Percentiles rank a stretch among this genome's conserved stretches.
Conservation (phyloP, 2,797 vertebrate species). For the Lophius americanus region DNA sequence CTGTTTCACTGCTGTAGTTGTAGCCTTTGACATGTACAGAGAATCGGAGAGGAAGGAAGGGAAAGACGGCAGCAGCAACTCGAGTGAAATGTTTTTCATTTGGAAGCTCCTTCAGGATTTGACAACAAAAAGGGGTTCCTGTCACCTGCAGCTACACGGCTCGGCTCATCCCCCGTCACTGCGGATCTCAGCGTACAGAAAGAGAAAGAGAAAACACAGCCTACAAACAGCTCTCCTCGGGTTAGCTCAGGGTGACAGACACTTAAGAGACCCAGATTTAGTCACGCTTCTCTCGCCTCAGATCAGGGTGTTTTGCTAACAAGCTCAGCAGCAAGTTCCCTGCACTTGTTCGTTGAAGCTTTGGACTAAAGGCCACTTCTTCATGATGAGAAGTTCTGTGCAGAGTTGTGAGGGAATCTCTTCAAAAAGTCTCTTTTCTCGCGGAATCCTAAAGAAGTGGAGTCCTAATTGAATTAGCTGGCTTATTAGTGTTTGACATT, state of each 20-base stretch:
- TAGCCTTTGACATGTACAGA: slow-evolving; percentile 71
- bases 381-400: slow-evolving; percentile 68
- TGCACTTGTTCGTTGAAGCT: slow-evolving; percentile 45
- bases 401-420: slow-evolving; percentile 60
- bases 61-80: slow-evolving; percentile 45
- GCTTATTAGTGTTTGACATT: slow-evolving; percentile 76
- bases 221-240: slow-evolving; percentile 76
- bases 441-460: slow-evolving; percentile 54
- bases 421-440: slow-evolving; percentile 68
- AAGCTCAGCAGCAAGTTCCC: slow-evolving; percentile 70
- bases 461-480: slow-evolving; percentile 78
- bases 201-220: slow-evolving; percentile 53
- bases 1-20: slow-evolving; percentile 46
- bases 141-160: slow-evolving; percentile 79
- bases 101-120: slow-evolving; percentile 75
- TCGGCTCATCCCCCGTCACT: slow-evolving; percentile 69
- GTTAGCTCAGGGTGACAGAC: slow-evolving; percentile 81
- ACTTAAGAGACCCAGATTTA: slow-evolving; percentile 76
- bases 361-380: slow-evolving; percentile 64
- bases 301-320: slow-evolving; percentile 81
- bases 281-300: slow-evolving; percentile 74
- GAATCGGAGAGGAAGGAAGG: slow-evolving; percentile 62
- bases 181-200: slow-evolving; percentile 30
- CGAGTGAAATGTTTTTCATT: slow-evolving; percentile 75
- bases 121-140: slow-evolving; percentile 76